Evolutionary conservation across 2,113 vertebrate species (phyloP).

Genomic region (Pseudopodoces humilis): DNA sequence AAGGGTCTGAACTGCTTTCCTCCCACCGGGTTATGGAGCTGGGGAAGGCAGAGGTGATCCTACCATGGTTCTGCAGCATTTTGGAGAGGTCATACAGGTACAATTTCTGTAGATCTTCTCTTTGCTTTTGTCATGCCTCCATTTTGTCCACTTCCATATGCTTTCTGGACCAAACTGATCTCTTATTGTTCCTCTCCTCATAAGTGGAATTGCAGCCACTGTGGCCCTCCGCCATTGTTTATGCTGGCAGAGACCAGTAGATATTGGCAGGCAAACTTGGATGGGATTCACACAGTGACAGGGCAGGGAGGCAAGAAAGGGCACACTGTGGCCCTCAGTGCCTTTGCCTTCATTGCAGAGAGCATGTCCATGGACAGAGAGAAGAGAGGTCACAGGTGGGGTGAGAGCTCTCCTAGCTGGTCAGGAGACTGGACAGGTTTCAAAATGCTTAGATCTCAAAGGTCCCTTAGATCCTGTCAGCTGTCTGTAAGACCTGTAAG

Average conservation of each 20-base stretch:
- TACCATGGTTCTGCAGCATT: neutral
- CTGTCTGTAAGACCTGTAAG: neutral
- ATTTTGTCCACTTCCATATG: neutral
- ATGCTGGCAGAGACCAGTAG: conserved; percentile 45
- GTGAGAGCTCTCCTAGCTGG: neutral
- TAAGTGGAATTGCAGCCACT: conserved; percentile 39
- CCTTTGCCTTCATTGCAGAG: neutral
- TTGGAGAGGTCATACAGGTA: neutral
- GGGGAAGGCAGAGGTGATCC: neutral
- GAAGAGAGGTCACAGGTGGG: neutral
- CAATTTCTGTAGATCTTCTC: neutral
- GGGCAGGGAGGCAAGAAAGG: conserved; percentile 47
- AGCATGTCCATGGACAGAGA: neutral
- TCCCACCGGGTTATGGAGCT: neutral
- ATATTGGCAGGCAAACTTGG: conserved; percentile 49
- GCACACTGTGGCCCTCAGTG: conserved; percentile 1
- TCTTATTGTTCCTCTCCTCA: conserved; percentile 5
- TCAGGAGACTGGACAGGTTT: neutral
- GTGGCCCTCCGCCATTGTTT: conserved; percentile 56
- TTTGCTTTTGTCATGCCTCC: neutral
- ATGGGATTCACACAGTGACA: conserved; percentile 7
- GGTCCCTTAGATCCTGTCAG: neutral
- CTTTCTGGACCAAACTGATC: conserved; percentile 23
- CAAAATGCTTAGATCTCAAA: neutral
- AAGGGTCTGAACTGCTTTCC: neutral